Percentiles rank a stretch among this genome's conserved stretches.
Conservation (phyloP, 2,113 vertebrate species). For the Toxotes chatareus region DNA sequence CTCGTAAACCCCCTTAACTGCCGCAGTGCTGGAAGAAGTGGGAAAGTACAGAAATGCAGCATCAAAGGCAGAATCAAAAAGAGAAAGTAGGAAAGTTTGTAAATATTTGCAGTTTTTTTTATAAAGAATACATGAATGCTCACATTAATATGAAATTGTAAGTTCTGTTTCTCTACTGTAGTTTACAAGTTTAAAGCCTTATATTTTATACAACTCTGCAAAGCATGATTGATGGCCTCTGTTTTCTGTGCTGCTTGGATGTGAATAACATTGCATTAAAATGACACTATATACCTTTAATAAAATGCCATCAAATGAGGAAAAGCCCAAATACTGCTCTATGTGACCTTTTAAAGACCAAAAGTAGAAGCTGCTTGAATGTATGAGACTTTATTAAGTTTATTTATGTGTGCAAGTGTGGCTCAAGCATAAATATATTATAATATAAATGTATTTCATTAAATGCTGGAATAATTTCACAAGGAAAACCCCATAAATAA, state of each 20-base stretch:
- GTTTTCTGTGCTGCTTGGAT: no score
- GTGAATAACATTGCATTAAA: conserved; percentile 23
- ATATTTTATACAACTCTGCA: conserved; percentile 27
- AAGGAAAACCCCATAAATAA: conserved; percentile 37
- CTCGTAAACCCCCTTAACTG: conserved; percentile 48
- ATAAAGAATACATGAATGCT: conserved; percentile 1
- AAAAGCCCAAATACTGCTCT: neutral
- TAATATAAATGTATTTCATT: conserved; percentile 37
- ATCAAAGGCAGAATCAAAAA: conserved; percentile 26
- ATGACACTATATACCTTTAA: neutral
- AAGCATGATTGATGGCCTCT: conserved; percentile 46
- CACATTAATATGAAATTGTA: conserved; percentile 27
- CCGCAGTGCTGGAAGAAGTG: conserved; percentile 20
- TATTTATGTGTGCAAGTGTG: neutral
- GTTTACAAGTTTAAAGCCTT: conserved; percentile 12
- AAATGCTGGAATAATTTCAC: conserved; percentile 25
- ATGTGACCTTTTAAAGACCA: conserved; percentile 23
- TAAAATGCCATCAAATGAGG: neutral
- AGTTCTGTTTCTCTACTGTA: conserved; percentile 27
- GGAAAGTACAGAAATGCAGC: conserved; percentile 16
- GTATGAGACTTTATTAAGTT: neutral
- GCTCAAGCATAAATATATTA: conserved; percentile 15
- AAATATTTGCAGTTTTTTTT: conserved; percentile 18
- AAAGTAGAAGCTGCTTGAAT: conserved; percentile 3
- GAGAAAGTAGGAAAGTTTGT: conserved; percentile 7